These are phyloP conservation scores for Gymnorhina tibicen DNA, from an alignment of 2,113 vertebrate genomes.

Conservation along the genomic window DNA sequence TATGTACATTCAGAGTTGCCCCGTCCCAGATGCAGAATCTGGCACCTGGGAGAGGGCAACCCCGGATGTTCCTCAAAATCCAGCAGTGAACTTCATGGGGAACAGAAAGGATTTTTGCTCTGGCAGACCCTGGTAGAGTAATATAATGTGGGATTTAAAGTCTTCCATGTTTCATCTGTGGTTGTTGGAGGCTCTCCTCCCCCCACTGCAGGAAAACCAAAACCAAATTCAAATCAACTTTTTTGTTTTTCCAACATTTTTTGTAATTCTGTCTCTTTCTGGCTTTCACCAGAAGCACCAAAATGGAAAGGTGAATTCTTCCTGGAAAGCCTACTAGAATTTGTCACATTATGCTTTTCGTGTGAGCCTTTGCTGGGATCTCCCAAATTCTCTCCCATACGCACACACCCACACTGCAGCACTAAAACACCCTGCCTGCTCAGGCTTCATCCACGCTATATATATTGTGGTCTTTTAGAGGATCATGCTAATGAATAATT, in stretches of 20 bases:
- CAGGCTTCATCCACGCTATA: background rate
- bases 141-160: background rate
- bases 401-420: rapidly evolving
- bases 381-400: background rate
- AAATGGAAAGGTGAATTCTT: background rate
- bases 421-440: background rate
- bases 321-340: background rate
- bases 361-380: background rate
- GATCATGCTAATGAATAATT: background rate
- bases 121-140: background rate
- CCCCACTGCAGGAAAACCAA: background rate
- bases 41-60: background rate
- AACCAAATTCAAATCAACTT: background rate
- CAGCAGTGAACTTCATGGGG: background rate
- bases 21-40: background rate
- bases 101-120: background rate
- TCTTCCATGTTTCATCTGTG: background rate
- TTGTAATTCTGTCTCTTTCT: background rate
- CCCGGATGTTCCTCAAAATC: background rate
- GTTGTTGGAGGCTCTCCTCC: background rate
- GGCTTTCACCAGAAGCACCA: background rate
- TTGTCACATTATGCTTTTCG: background rate
- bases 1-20: background rate
- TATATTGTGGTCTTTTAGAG: background rate
- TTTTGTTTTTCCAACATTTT: background rate